Conservation (phyloP, 1,140 invertebrate species). For the Copidosoma floridanum region DNA sequence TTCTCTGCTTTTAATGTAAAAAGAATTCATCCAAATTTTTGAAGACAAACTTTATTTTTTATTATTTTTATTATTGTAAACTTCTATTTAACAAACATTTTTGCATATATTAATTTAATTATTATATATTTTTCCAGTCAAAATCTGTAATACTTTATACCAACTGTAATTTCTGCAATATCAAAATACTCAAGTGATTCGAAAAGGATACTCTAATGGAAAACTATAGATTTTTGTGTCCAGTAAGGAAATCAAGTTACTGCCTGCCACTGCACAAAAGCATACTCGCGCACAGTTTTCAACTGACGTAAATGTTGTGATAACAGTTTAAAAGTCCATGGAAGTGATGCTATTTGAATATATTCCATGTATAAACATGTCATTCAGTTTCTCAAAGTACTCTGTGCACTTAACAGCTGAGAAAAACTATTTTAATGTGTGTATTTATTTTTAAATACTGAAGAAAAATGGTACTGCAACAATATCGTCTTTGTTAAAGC, state of each 20-base stretch:
- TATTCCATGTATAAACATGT: slow-evolving; percentile 13
- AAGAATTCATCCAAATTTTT: neutral
- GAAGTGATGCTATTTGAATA: slow-evolving; percentile 25
- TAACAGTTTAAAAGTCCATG: slow-evolving; percentile 44
- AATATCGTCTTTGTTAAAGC: slow-evolving; percentile 1
- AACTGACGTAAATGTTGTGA: slow-evolving; percentile 39
- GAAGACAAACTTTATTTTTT: neutral
- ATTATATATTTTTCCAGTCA: slow-evolving; percentile 17
- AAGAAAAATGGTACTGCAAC: neutral
- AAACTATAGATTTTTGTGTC: slow-evolving; percentile 41
- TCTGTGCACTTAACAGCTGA: slow-evolving; percentile 10
- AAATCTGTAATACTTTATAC: neutral
- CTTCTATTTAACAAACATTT: too few species aligned
- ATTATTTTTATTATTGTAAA: neutral
- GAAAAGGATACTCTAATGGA: slow-evolving; percentile 29
- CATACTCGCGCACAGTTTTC: slow-evolving; percentile 36
- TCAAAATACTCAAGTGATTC: slow-evolving; percentile 40
- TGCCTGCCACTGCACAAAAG: slow-evolving; percentile 44
- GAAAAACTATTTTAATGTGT: slow-evolving; percentile 10
- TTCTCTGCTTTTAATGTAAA: neutral
- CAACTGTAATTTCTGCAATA: slow-evolving; percentile 35
- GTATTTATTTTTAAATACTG: slow-evolving; percentile 6
- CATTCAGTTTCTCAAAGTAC: slow-evolving; percentile 25
- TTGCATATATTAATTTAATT: too few species aligned
- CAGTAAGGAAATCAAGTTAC: slow-evolving; percentile 40